phyloP scores from a whole-genome alignment of 2,113 vertebrate genomes.

The Natator depressus region DNA sequence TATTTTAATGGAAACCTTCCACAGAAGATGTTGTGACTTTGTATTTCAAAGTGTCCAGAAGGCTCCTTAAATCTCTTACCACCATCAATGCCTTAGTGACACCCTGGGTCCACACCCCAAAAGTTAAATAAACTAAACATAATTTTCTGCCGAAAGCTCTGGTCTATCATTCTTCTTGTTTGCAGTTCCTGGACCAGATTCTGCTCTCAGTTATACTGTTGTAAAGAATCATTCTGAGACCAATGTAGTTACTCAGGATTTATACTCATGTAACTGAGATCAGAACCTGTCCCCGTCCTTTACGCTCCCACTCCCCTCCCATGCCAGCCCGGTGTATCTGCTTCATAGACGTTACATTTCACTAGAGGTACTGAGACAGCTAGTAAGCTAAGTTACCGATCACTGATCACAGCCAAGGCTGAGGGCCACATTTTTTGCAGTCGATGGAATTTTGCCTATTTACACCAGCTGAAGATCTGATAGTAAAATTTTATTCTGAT shows the following conservation, averaged over 20 bases:
- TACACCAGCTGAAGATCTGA: not conserved
- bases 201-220: too few species aligned
- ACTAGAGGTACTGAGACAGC: too few species aligned
- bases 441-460: not conserved
- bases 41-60: not conserved
- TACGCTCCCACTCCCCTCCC: not conserved
- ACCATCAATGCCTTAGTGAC: not conserved
- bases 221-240: too few species aligned
- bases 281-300: not conserved
- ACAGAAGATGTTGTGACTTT: not conserved
- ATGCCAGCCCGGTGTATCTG: not conserved
- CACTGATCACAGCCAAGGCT: not conserved
- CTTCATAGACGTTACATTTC: not conserved
- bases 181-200: too few species aligned
- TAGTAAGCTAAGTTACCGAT: not conserved
- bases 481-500: not conserved
- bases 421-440: not conserved
- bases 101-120: not conserved
- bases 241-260: too few species aligned
- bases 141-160: too few species aligned
- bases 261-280: too few species aligned
- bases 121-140: too few species aligned
- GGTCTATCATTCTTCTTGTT: too few species aligned
- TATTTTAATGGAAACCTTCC: not conserved
- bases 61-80: not conserved